Evolutionary conservation across 2,113 vertebrate species (phyloP), one percentile per base, ranked within the genome.

Genomic region (Hemiprocne comata): DNA sequence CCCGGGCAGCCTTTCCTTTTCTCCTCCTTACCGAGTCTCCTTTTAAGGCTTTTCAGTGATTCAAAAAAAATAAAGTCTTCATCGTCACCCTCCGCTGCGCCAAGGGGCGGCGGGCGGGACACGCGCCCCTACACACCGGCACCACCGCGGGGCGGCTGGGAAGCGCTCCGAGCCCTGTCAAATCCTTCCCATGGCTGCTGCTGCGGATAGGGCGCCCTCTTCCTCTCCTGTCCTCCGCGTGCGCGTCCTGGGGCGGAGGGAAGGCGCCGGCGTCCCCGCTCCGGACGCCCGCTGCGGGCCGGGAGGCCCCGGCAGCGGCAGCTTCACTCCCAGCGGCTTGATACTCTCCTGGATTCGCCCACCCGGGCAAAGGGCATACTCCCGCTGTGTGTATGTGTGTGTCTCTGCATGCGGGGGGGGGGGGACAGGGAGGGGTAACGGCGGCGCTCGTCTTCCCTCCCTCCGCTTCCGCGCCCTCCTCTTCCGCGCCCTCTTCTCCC

Each of bases 321-420:
- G 53, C 58, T 88, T 67, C 89, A 94, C 57, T 87, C 90, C 95
- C 57, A 34, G 53, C 80, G 26, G 72, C 55, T 60, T 71, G 84
- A 72, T 88, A 80, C 87, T 93, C 64, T 85, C 90, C 82, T 75
- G 55, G 79, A 91, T 94, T 96, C 96, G 64, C 94, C 90, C 62
- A 96, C 76, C 72, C 28, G 93, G 74, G 85, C 64, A 80, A 89
- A 96, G 95, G 97, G 97, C 97, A 98, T 98, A 97, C 89, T 97
- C 87, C 87, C 84, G 36, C 80, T 19, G 55, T 67, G 51, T 79
- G 38, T 54, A 69, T 58, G 53, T 6, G 71, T 66, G 44, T n/a
- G n/a, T n/a, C n/a, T n/a, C n/a, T n/a, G n/a, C n/a, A n/a, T n/a
- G n/a, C n/a, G n/a, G n/a, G n/a, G n/a, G n/a, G n/a, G n/a, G n/a